Evolutionary conservation across 53 echinoderm and acorn worm species (phyloP).

Genomic region (Patiria pectinifera): DNA sequence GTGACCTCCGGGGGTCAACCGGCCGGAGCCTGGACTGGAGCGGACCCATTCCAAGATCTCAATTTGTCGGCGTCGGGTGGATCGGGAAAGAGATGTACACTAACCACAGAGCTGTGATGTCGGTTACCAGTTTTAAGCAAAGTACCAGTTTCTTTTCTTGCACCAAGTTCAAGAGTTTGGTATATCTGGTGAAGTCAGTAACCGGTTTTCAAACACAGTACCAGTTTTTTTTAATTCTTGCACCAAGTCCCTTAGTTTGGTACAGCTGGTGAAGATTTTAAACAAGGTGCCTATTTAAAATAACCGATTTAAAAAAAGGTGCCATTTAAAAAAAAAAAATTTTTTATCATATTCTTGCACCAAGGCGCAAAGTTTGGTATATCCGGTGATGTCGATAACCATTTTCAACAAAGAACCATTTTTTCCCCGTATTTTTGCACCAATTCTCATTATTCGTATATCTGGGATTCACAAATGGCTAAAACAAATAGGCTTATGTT

Average conservation of each 20-base stretch:
- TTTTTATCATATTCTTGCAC: no score
- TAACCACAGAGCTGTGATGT: slow-evolving; percentile 56
- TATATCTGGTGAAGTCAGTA: no score
- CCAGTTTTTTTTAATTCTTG: neutral
- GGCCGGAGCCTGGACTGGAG: slow-evolving; percentile 11
- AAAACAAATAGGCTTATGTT: neutral
- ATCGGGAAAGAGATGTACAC: slow-evolving; percentile 37
- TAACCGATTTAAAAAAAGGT: no score
- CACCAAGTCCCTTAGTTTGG: neutral
- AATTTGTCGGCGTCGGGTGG: neutral
- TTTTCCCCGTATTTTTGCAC: neutral
- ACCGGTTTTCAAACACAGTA: no score
- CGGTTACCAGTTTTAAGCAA: neutral
- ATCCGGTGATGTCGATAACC: neutral
- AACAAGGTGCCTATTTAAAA: no score
- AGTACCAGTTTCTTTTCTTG: neutral
- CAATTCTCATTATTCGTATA: neutral
- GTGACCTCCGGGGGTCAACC: slow-evolving; percentile 15
- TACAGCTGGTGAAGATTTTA: neutral
- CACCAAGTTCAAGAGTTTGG: no score
- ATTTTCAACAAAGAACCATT: neutral
- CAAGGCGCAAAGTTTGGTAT: no score
- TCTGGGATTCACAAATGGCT: neutral
- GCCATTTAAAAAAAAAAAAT: no score
- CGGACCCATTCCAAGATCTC: slow-evolving; percentile 34